A percentile compares a stretch with the other conserved stretches of the same genome.
These are phyloP conservation scores for Heteractis magnifica DNA, from an alignment of 92 coral and sea anemone species.

Conservation along the genomic window DNA sequence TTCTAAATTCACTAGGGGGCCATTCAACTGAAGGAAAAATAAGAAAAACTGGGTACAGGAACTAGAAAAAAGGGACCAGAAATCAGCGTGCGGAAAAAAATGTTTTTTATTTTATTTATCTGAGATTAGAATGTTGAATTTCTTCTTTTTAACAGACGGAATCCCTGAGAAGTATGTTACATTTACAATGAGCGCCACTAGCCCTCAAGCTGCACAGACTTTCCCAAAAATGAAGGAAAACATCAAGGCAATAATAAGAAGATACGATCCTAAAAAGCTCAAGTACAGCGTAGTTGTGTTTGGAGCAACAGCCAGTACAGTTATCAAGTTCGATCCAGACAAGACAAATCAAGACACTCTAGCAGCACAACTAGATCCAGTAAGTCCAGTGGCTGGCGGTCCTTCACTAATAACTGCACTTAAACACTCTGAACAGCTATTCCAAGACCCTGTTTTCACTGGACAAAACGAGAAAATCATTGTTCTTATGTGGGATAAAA, in stretches of 20 bases:
- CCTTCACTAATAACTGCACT: constrained; percentile 3
- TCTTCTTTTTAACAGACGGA: constrained; percentile 16
- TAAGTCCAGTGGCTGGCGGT: background rate
- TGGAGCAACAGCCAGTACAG: constrained; percentile 23
- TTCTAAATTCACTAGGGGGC: no score
- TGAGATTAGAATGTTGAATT: background rate
- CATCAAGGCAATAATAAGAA: constrained; percentile 13
- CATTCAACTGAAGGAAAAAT: no score
- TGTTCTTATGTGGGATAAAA: constrained; percentile 32
- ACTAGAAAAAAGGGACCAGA: no score
- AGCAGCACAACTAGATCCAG: background rate
- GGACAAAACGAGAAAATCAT: constrained; percentile 13
- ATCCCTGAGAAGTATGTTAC: constrained; percentile 24
- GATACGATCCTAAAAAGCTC: constrained; percentile 36
- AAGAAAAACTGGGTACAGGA: no score
- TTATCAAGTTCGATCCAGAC: constrained; percentile 9
- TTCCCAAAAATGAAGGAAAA: constrained; percentile 22
- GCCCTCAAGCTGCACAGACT: background rate
- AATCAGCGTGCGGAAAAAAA: no score
- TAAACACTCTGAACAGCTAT: constrained; percentile 7
- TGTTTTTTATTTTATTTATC: no score
- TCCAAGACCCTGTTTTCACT: constrained; percentile 10
- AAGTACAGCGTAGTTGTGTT: constrained; percentile 20
- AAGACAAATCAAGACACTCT: background rate
- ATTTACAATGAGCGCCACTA: constrained; percentile 30